Percentiles rank a stretch among this genome's conserved stretches.
phyloP scores from a whole-genome alignment of 1,140 invertebrate genomes.

The Euglossa dilemma region DNA sequence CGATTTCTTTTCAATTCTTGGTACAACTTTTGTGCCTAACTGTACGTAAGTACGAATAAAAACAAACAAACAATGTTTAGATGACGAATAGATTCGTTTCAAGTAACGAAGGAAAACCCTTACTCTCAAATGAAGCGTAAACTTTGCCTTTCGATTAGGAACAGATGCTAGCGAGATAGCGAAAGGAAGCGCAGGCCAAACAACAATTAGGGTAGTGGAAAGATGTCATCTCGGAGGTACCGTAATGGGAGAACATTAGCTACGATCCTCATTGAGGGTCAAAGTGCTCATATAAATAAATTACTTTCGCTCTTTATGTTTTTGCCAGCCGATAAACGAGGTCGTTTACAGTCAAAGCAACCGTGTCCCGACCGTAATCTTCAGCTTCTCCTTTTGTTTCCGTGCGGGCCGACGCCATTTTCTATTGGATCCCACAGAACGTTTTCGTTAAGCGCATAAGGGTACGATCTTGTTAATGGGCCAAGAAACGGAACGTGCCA shows the following conservation, averaged over 20 bases:
- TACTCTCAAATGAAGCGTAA: neutral
- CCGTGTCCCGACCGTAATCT: conserved; percentile 7
- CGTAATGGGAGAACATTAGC: conserved; percentile 51
- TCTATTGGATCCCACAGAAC: neutral
- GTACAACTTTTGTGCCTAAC: no score
- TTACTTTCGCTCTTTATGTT: conserved; percentile 65
- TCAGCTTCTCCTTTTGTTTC: conserved; percentile 1
- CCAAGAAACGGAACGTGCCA: conserved; percentile 14
- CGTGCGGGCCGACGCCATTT: neutral
- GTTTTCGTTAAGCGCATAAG: conserved; percentile 19
- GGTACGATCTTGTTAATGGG: conserved; percentile 30
- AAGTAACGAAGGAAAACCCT: neutral
- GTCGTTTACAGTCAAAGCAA: conserved; percentile 37
- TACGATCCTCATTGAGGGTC: conserved; percentile 33
- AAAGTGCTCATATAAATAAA: conserved; percentile 71
- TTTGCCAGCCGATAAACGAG: conserved; percentile 31
- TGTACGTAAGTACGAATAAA: no score
- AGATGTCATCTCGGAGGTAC: conserved; percentile 38
- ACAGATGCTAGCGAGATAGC: neutral
- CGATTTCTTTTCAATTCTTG: no score
- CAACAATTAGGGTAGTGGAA: conserved; percentile 40
- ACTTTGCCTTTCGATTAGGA: neutral
- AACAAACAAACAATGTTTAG: neutral
- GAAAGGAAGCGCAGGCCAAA: neutral
- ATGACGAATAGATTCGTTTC: neutral